Evolutionary conservation across 2,888 invertebrate genomes (phyloP), one percentile per base, ranked within the genome.

Genomic region (Geophilus truncorum): DNA sequence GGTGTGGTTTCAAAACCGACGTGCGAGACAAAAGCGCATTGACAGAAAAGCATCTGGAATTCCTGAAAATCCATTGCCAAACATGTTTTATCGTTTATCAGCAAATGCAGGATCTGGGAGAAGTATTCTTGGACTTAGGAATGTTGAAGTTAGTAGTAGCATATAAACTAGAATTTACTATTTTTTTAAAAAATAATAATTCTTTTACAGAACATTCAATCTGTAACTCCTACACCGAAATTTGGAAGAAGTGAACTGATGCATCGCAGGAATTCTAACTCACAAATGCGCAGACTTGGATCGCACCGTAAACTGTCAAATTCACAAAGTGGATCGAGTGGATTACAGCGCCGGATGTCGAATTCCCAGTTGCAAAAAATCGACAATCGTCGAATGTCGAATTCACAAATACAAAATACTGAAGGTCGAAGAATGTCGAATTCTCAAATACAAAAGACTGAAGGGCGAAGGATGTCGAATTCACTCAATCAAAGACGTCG

Each of bases 1-100:
- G 77, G 36, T 77, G 23, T 78, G 78, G 78, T 78, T 78, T 40
- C 78, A 78, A 78, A 78, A 78, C n/a, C 36, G 78, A 4, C 78
- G 78, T 9, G 78, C 78, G 7, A 18, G 45, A 10, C 40, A 78
- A 34, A 40, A 21, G 9, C 34, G 40, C 23, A 21, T 40, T n/a
- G 28, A 36, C n/a, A 34, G 28, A 45, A 78, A 78, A 78, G 40
- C 28, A 9, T 23, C n/a, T 21, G 78, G 78, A 12, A 40, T 78
- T 28, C 34, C 34, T 40, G 21, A 21, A 21, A 45, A 78, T 45
- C 78, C 78, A 21, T 45, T 78, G 23, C 40, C 45, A 1, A 78
- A 45, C 36, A 78, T 78, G 78, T 28, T 70, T 1, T 70, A 70
- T 15, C 70, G 28, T 25, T 9, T 70, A 10, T 15, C 25, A 10